Conservation (phyloP, 2,888 invertebrate genomes). For the Ophraella communa region DNA sequence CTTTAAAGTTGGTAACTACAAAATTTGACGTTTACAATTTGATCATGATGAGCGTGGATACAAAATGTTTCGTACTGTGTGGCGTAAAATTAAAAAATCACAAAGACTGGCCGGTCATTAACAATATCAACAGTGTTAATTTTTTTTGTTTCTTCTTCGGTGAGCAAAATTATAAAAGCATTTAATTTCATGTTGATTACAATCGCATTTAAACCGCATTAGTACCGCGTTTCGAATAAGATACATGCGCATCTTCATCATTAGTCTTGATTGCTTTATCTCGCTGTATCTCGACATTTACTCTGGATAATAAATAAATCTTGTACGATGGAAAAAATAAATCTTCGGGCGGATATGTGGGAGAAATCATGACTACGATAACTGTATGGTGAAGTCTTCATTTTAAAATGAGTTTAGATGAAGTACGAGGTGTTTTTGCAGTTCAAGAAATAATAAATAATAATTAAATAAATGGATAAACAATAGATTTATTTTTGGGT, state of each 20-base stretch:
- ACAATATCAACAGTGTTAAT: neutral
- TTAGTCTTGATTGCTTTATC: slow-evolving; percentile 20
- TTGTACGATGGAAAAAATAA: neutral
- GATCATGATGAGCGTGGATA: too few species aligned
- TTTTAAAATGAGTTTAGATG: neutral
- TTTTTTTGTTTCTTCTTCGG: neutral
- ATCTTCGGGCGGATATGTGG: neutral
- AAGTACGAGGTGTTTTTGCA: neutral
- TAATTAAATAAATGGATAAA: neutral
- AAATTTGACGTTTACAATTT: too few species aligned
- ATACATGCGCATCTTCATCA: slow-evolving; percentile 15
- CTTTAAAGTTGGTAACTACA: too few species aligned
- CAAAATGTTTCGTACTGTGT: too few species aligned
- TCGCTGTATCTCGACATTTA: slow-evolving; percentile 3
- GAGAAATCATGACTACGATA: neutral
- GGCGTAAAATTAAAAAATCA: neutral
- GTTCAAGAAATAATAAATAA: neutral
- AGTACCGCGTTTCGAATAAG: slow-evolving; percentile 5
- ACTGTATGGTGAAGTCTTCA: neutral
- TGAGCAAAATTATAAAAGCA: slow-evolving; percentile 4
- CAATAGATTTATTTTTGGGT: too few species aligned
- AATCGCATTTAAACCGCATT: slow-evolving; percentile 22
- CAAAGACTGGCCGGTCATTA: neutral
- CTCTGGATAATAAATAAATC: neutral
- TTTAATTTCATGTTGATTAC: slow-evolving; percentile 20